Evolutionary conservation across 2,888 invertebrate species (phyloP).

Genomic region (Lathronympha strigana): DNA sequence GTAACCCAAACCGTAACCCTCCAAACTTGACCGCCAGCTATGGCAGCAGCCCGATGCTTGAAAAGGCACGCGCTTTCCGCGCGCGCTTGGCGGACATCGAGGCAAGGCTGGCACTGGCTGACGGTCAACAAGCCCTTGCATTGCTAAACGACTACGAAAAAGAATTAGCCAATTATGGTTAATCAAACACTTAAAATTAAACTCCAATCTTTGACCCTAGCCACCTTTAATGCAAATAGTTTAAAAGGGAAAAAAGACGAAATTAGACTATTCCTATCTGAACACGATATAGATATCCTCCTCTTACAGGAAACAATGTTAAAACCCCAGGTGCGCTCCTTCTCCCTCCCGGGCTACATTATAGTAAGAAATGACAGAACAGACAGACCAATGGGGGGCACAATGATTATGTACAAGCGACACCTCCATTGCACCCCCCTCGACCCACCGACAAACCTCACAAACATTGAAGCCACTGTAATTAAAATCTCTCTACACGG

Average conservation of each 20-base stretch:
- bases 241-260: background rate
- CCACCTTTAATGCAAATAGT: background rate
- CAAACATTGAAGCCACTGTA: no score
- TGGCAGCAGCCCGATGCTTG: slow-evolving; percentile 1
- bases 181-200: background rate
- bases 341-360: background rate
- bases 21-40: background rate
- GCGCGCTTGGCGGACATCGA: background rate
- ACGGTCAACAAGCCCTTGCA: background rate
- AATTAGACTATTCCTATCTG: background rate
- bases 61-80: background rate
- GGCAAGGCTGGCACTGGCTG: background rate
- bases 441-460: no score
- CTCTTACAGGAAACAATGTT: background rate
- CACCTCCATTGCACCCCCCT: background rate
- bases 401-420: background rate
- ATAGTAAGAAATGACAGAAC: background rate
- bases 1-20: background rate
- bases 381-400: background rate
- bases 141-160: background rate
- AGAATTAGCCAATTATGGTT: background rate
- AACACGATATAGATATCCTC: background rate
- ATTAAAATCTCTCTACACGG: no score
- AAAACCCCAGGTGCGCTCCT: background rate
- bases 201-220: background rate